Conservation (phyloP, 1,140 invertebrate genomes). For the Macrobrachium nipponense region DNA sequence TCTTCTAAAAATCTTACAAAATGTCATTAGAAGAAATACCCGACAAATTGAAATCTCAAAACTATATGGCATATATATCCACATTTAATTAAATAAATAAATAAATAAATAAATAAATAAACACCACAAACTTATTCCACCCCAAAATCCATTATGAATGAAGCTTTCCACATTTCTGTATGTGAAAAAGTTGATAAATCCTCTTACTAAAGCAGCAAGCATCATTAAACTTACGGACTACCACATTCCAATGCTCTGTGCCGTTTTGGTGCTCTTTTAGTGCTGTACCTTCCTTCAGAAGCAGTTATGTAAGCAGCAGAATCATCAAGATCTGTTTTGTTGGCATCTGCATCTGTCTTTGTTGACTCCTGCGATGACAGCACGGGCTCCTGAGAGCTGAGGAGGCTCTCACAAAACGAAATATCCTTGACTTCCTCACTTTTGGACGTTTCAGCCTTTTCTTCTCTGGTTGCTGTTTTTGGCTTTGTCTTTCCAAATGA, state of each 20-base stretch:
- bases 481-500: background rate
- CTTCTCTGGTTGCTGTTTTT: background rate
- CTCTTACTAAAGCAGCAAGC: background rate
- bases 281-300: conserved; percentile 56
- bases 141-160: no score
- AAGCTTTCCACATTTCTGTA: no score
- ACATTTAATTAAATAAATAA: no score
- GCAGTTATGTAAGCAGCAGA: conserved; percentile 60
- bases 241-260: conserved; percentile 7
- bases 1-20: no score
- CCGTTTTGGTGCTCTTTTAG: background rate
- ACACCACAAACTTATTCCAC: no score
- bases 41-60: no score
- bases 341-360: conserved; percentile 33
- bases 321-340: conserved; percentile 43
- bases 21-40: no score
- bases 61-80: no score
- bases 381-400: conserved; percentile 25
- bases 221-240: conserved; percentile 30
- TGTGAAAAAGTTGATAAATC: background rate
- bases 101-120: no score
- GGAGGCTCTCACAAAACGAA: conserved; percentile 46
- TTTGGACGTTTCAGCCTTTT: background rate
- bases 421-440: conserved; percentile 8
- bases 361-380: conserved; percentile 24